Evolutionary conservation across 37 sponge, comb jelly and placozoan genomes (phyloP).

Genomic region (Theonella swinhoei): DNA sequence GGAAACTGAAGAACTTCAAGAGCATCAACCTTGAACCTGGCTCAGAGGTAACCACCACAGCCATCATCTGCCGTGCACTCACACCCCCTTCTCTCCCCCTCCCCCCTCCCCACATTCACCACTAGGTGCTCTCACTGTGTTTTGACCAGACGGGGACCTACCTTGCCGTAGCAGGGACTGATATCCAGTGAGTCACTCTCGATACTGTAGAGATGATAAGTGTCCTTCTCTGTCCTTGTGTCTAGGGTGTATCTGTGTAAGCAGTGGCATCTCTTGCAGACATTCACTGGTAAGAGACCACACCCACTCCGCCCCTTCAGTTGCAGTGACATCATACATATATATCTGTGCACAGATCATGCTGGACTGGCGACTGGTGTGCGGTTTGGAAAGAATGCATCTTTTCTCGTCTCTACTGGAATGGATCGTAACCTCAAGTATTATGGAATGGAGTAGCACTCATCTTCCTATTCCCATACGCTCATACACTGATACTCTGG

Average conservation of each 20-base stretch:
- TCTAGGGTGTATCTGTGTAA: conserved; percentile 81
- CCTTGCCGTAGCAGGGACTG: conserved; percentile 92
- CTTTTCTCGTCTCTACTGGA: conserved; percentile 85
- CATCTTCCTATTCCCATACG: background rate
- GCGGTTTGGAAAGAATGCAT: conserved; percentile 90
- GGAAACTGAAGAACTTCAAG: conserved; percentile 97
- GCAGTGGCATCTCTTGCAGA: conserved; percentile 84
- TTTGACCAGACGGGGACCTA: conserved; percentile 98
- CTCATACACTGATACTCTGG: background rate
- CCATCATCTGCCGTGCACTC: background rate
- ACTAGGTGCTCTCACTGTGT: conserved; percentile 73
- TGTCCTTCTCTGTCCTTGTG: background rate
- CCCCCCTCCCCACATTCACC: background rate
- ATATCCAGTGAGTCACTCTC: conserved; percentile 80
- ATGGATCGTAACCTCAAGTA: conserved; percentile 94
- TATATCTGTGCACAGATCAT: conserved; percentile 72
- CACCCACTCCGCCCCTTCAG: background rate
- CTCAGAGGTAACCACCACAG: conserved; percentile 65
- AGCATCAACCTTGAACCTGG: conserved; percentile 87
- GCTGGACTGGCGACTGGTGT: conserved; percentile 83
- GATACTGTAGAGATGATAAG: background rate
- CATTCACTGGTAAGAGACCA: conserved; percentile 61
- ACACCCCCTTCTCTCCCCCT: background rate
- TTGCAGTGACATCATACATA: background rate
- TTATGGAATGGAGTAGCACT: conserved; percentile 49